phyloP scores from a whole-genome alignment of 2,888 invertebrate species.

The Sphaeridia pumilis region DNA sequence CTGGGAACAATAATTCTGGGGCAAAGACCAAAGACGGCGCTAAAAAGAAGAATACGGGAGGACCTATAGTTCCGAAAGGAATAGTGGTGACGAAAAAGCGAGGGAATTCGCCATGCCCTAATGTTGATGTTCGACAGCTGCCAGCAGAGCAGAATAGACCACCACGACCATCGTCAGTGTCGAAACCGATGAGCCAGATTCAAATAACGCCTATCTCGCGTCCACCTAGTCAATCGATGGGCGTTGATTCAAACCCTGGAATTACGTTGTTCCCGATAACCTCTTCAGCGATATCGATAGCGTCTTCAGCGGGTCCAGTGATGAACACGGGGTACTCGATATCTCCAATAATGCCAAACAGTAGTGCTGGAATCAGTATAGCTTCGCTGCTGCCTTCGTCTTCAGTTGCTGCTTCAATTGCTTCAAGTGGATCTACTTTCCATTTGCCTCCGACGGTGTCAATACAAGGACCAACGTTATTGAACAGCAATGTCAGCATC shows the following conservation, averaged over 20 bases:
- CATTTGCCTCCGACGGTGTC: slow-evolving; percentile 14
- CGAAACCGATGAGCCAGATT: too few species aligned
- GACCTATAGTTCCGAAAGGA: slow-evolving; percentile 20
- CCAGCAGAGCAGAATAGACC: slow-evolving; percentile 42
- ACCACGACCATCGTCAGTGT: slow-evolving; percentile 19
- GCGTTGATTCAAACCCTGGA: slow-evolving; percentile 14
- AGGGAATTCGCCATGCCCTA: slow-evolving; percentile 46
- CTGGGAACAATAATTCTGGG: neutral
- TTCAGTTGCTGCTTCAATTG: too few species aligned
- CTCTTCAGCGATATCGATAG: slow-evolving; percentile 7
- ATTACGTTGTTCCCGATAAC: slow-evolving; percentile 23
- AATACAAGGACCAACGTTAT: slow-evolving; percentile 7
- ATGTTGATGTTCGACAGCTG: slow-evolving; percentile 50
- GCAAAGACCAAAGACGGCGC: neutral
- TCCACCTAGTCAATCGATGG: slow-evolving; percentile 23
- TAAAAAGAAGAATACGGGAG: slow-evolving; percentile 16
- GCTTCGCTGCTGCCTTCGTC: slow-evolving; percentile 5
- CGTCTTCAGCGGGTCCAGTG: slow-evolving; percentile 15
- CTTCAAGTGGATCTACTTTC: too few species aligned
- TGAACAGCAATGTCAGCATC: slow-evolving; percentile 16
- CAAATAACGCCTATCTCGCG: slow-evolving; percentile 5
- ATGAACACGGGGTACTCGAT: slow-evolving; percentile 28
- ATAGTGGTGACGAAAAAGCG: slow-evolving; percentile 39
- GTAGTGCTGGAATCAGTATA: slow-evolving; percentile 1
- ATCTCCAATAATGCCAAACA: slow-evolving; percentile 18